These are phyloP conservation scores for Oryzias celebensis DNA, from an alignment of 2,113 vertebrate species.

Conservation along the genomic window DNA sequence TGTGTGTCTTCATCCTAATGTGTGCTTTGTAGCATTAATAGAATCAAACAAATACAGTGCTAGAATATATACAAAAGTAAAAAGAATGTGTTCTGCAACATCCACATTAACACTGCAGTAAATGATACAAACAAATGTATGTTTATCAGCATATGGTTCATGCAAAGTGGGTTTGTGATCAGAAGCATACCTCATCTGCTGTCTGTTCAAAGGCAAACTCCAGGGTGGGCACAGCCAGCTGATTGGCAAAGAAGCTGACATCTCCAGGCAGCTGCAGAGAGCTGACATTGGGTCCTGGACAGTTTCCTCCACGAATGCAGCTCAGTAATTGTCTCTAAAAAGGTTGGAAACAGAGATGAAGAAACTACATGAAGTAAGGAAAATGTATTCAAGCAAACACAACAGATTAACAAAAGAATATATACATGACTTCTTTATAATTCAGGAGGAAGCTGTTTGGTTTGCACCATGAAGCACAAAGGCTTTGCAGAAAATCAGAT, in stretches of 20 bases:
- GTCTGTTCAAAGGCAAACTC: conserved; percentile 86
- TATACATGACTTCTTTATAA: background rate
- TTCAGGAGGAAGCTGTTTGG: background rate
- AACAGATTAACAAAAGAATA: background rate
- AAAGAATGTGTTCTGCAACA: no score
- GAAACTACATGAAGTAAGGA: background rate
- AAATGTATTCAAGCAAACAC: background rate
- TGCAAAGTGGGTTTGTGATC: background rate
- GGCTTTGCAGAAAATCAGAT: background rate
- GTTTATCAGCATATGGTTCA: no score
- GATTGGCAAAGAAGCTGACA: conserved; percentile 88
- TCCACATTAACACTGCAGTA: no score
- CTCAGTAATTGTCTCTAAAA: conserved; percentile 81
- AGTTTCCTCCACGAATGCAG: conserved; percentile 79
- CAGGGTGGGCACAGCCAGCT: conserved; percentile 84
- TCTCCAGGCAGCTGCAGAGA: conserved; percentile 88
- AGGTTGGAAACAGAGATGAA: background rate
- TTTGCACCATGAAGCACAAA: background rate
- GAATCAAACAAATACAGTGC: no score
- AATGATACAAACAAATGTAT: no score
- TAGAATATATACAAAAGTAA: no score
- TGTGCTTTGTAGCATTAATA: no score
- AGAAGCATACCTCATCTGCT: conserved; percentile 78
- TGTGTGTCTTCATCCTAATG: no score
- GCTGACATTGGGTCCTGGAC: conserved; percentile 80